phyloP scores from a whole-genome alignment of 2,113 vertebrate genomes.

The Dipodomys spectabilis region DNA sequence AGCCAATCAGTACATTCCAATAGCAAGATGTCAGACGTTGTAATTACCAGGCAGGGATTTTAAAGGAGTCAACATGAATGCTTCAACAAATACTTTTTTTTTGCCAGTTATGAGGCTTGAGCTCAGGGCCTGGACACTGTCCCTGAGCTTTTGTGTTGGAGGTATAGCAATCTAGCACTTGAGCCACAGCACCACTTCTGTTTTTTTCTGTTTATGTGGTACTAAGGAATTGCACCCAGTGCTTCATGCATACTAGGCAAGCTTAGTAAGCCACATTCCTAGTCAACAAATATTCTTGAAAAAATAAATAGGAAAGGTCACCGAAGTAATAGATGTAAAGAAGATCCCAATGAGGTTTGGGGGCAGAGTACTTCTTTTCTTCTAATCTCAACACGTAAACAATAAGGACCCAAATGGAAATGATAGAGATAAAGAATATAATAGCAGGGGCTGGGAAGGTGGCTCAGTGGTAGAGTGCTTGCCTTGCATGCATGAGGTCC shows the following conservation, averaged over 20 bases:
- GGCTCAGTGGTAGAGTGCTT: no score
- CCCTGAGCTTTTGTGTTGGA: no score
- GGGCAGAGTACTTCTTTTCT: neutral
- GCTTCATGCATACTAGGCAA: neutral
- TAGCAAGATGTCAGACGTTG: conserved; percentile 15
- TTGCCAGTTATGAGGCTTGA: no score
- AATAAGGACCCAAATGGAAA: neutral
- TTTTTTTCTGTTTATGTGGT: no score
- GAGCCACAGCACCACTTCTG: no score
- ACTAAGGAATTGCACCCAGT: no score
- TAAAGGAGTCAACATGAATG: conserved; percentile 11
- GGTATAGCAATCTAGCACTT: no score
- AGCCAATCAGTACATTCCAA: neutral
- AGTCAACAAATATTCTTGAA: neutral
- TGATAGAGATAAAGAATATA: conserved; percentile 21
- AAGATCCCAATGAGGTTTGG: neutral
- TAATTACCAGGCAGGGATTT: neutral
- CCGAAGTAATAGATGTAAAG: neutral
- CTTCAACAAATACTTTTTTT: conserved; percentile 4
- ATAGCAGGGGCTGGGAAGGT: neutral
- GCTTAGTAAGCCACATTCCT: neutral
- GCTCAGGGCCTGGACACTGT: no score
- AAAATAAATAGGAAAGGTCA: neutral
- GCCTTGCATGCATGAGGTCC: no score
- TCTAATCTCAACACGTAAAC: neutral